phyloP scores from a whole-genome alignment of 2,113 vertebrate species.

The Syrrhaptes paradoxus region DNA sequence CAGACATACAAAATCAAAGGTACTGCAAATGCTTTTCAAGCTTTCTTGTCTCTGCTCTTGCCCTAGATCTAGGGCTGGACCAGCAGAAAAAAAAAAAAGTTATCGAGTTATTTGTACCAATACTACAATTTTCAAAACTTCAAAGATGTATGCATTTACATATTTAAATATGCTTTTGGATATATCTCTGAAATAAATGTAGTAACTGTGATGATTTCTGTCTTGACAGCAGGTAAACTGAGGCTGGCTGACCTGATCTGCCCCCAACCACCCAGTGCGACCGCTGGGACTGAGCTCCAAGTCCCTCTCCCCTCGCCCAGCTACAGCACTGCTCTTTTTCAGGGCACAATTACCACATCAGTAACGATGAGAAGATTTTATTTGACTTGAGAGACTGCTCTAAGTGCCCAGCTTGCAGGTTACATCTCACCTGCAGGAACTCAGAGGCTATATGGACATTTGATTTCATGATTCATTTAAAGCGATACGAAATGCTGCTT shows the following conservation, averaged over 20 bases:
- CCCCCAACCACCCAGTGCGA: neutral
- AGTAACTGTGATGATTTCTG: neutral
- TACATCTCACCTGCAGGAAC: slow-evolving; percentile 54
- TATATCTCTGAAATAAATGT: neutral
- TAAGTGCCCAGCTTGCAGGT: slow-evolving; percentile 25
- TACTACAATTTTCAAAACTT: neutral
- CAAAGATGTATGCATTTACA: neutral
- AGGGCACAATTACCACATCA: slow-evolving; percentile 17
- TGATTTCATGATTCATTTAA: slow-evolving; percentile 46
- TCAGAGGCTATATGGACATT: neutral
- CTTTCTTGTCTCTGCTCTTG: neutral
- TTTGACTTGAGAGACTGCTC: slow-evolving; percentile 23
- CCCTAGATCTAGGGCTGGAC: neutral
- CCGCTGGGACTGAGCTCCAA: neutral
- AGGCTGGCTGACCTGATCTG: neutral
- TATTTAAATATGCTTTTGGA: neutral
- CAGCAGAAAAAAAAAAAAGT: neutral
- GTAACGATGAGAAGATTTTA: neutral
- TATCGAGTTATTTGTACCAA: neutral
- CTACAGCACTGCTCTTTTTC: neutral
- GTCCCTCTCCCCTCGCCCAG: neutral
- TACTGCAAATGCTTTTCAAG: neutral
- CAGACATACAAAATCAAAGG: neutral
- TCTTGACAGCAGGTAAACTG: neutral
- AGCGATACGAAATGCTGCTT: neutral